Evolutionary conservation across 2,797 vertebrate species (phyloP).

Genomic region (Discoglossus pictus): DNA sequence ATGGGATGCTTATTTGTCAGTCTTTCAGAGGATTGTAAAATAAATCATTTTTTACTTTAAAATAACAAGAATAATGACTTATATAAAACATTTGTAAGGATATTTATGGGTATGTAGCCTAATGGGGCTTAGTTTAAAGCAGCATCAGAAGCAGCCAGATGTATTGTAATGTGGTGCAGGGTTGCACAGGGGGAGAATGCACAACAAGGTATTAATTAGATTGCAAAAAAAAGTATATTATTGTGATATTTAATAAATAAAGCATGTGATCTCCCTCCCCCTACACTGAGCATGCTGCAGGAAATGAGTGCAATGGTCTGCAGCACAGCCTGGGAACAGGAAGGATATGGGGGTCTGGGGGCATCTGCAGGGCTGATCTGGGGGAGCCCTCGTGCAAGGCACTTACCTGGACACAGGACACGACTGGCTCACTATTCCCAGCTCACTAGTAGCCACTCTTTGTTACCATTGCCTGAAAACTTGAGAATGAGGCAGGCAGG

Average conservation of each 20-base stretch:
- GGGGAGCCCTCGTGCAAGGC: neutral
- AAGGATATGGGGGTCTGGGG: neutral
- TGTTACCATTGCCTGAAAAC: slow-evolving; percentile 50
- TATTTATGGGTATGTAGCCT: no score
- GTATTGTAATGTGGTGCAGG: no score
- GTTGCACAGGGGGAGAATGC: no score
- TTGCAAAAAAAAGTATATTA: neutral
- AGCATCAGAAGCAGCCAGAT: no score
- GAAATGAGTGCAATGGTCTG: slow-evolving; percentile 40
- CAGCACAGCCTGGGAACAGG: slow-evolving; percentile 13
- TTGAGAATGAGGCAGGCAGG: slow-evolving; percentile 50
- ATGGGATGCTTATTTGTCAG: no score
- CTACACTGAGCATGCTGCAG: slow-evolving; percentile 46
- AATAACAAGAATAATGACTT: no score
- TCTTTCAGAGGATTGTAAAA: no score
- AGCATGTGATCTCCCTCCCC: slow-evolving; percentile 32
- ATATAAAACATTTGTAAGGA: no score
- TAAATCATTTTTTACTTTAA: no score
- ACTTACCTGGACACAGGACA: slow-evolving; percentile 46
- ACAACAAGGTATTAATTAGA: no score
- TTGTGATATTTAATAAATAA: slow-evolving; percentile 33
- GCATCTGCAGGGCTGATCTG: neutral
- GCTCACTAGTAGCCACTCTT: slow-evolving; percentile 50
- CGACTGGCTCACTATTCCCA: slow-evolving; percentile 41
- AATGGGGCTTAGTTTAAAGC: no score